Percentiles rank a stretch among this genome's conserved stretches.
These are phyloP conservation scores for Pilophorus perplexus DNA, from an alignment of 2,888 invertebrate species.

Conservation along the genomic window DNA sequence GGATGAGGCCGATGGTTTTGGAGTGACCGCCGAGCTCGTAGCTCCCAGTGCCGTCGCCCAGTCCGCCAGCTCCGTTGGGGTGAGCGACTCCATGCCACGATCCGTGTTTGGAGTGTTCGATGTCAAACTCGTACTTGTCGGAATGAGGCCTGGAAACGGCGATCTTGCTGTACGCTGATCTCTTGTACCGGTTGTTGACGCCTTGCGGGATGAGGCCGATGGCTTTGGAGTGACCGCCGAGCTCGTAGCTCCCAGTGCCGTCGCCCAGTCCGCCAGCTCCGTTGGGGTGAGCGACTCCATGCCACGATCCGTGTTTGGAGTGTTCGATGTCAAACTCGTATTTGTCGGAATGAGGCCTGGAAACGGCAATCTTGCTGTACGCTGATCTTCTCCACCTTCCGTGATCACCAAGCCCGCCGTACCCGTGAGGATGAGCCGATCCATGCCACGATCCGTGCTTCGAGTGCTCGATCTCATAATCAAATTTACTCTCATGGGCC, in stretches of 20 bases:
- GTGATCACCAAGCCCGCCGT: too few relatives aligned
- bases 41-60: constrained; percentile 43
- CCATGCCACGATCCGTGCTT: too few relatives aligned
- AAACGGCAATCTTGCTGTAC: too few relatives aligned
- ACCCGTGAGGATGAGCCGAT: too few relatives aligned
- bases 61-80: constrained; percentile 43
- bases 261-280: constrained; percentile 45
- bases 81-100: constrained; percentile 43
- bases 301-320: constrained; percentile 41
- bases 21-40: constrained; percentile 34
- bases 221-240: constrained; percentile 30
- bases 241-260: constrained; percentile 40
- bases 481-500: too few relatives aligned
- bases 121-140: constrained; percentile 36
- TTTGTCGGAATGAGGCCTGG: constrained; percentile 29
- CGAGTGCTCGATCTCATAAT: too few relatives aligned
- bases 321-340: constrained; percentile 40
- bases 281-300: constrained; percentile 43
- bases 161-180: constrained; percentile 9
- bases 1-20: constrained; percentile 37
- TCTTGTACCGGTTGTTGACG: constrained; percentile 6
- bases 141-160: constrained; percentile 22
- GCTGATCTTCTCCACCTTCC: too few relatives aligned
- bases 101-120: constrained; percentile 43
- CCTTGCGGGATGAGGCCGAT: constrained; percentile 39